phyloP scores from a whole-genome alignment of 1,140 invertebrate species.

The Fragariocoptes setiger region DNA sequence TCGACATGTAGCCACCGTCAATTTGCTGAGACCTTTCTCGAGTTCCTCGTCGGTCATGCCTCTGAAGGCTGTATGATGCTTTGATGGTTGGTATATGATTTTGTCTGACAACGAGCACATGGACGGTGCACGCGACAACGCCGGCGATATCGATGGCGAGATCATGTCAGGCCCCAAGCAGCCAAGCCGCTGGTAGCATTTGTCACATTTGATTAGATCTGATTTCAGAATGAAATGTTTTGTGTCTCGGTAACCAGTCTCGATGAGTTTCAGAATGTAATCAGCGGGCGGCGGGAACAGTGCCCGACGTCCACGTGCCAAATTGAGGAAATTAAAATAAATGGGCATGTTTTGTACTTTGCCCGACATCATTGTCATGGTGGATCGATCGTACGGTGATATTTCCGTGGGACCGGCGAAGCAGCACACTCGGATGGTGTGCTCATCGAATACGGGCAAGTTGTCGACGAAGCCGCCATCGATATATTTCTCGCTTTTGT shows the following conservation, averaged over 20 bases:
- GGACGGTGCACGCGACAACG: background rate
- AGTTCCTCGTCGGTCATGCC: background rate
- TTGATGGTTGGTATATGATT: background rate
- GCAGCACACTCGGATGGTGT: slow-evolving; percentile 77
- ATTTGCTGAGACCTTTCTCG: background rate
- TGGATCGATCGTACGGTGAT: slow-evolving; percentile 44
- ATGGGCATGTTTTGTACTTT: background rate
- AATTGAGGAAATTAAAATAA: background rate
- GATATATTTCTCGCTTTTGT: slow-evolving; percentile 15
- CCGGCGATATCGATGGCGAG: background rate
- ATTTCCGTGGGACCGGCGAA: slow-evolving; percentile 91
- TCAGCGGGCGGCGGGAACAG: background rate
- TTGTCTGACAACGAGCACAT: background rate
- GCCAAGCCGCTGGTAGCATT: background rate
- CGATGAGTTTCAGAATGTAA: background rate
- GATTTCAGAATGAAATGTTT: background rate
- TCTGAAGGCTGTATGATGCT: background rate
- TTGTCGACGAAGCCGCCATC: slow-evolving; percentile 18
- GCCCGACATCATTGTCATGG: background rate
- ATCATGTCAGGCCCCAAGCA: background rate
- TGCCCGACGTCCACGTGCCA: background rate
- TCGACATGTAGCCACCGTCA: no score
- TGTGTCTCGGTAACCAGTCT: background rate
- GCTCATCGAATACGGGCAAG: slow-evolving; percentile 14
- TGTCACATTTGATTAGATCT: background rate